Conservation (phyloP, 2,113 vertebrate species). For the Apteryx mantelli region DNA sequence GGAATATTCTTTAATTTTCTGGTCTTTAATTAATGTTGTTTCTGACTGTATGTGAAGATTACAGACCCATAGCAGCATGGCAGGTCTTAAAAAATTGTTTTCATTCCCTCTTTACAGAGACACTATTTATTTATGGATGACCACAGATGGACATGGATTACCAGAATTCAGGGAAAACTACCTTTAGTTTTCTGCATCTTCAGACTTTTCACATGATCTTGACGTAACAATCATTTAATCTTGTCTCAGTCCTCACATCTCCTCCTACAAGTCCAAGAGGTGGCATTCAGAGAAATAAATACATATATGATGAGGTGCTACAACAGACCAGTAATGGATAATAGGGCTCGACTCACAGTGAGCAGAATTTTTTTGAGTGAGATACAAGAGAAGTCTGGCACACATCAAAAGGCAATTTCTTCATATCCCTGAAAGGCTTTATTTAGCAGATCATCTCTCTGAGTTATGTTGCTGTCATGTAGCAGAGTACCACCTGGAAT, state of each 20-base stretch:
- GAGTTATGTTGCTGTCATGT: not conserved
- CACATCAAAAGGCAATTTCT: not conserved
- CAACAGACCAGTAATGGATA: not conserved
- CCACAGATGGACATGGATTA: not conserved
- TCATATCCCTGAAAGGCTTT: not conserved
- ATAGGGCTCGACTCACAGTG: not conserved
- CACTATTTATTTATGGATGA: not conserved
- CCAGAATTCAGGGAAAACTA: not conserved
- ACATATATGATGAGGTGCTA: not conserved
- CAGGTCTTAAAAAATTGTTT: not conserved
- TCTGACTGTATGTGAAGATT: not conserved
- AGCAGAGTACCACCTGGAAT: not conserved
- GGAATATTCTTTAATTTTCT: not conserved
- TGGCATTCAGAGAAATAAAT: not conserved
- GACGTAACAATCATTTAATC: not conserved
- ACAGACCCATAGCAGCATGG: not conserved
- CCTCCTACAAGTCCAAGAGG: not conserved
- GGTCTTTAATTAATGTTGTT: not conserved
- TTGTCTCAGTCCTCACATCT: not conserved
- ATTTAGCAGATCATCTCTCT: not conserved
- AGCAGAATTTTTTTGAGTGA: not conserved
- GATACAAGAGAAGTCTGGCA: conserved; percentile 9
- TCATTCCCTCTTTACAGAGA: not conserved
- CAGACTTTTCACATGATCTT: not conserved
- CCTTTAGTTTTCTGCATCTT: not conserved